Base-by-base conservation (phyloP, 2,113 vertebrate genomes). In the Cyanistes caeruleus region DNA sequence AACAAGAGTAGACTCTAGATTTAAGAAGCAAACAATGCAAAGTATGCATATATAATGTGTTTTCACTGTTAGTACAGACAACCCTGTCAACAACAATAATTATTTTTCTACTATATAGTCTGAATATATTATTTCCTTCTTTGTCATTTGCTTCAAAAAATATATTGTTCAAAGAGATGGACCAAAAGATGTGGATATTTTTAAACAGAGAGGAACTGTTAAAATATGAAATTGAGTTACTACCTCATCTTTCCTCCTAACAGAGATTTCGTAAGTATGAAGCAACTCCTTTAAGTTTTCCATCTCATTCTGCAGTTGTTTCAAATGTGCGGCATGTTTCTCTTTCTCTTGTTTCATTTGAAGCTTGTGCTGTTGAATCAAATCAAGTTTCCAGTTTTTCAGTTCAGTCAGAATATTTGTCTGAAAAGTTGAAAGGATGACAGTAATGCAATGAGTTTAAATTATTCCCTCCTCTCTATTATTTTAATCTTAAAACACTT, bases 161-260 rank as follows among this genome's bases (percentile, higher is more conserved):
- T 18, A 30, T 12, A 17, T 28, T 43, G 5, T 75, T 87, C 28
- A 68, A 83, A 78, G 15, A 78, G 11, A 64, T 2, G 6, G 28
- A 35, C 10, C 16, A 30, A 70, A 77, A 78, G 69, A 67, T 23
- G 14, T 76, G 27, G 10, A 3, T 49, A 60, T 63, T 89, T 87
- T 46, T 56, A 58, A 43, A 48, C 22, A 84, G 15, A 89, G 9
- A 78, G 8, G 6, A 92, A 89, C n/a, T 30, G 15, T 39, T 74
- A 28, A 69, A 73, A 72, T 78, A 64, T 21, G 30, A 89, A 90
- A 89, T 5, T 35, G 13, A 91, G 80, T 69, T 46, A 91, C 89
- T 92, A 99, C 99, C 99, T 99, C 99, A 75, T 99, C 99, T 97
- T 99, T 99, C 80, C 98, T 98, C 75, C 98, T 97, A 93, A 98